Percentiles rank a stretch among this genome's conserved stretches.
phyloP scores from a whole-genome alignment of 1,140 invertebrate genomes.

The Mya arenaria region DNA sequence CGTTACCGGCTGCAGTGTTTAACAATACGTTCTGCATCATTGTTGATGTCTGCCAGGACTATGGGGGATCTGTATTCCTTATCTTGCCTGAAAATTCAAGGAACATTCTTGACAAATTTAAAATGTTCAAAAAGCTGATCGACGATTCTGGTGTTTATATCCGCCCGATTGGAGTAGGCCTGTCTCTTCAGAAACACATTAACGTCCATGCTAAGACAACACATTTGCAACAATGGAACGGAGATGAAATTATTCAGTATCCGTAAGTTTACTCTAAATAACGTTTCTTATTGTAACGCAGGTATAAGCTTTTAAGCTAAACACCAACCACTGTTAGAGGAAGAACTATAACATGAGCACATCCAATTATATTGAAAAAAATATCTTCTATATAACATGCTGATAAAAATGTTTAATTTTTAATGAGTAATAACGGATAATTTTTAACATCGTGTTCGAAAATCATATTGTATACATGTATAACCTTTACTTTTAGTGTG shows the following conservation, averaged over 20 bases:
- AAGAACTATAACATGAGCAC: too few species aligned
- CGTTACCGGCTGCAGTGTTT: background rate
- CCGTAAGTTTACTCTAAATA: slow-evolving; percentile 19
- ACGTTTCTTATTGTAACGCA: background rate
- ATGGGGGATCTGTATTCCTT: slow-evolving; percentile 14
- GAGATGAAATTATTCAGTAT: slow-evolving; percentile 27
- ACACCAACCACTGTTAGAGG: too few species aligned
- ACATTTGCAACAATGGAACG: slow-evolving; percentile 23
- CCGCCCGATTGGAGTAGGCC: slow-evolving; percentile 16
- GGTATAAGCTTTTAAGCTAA: too few species aligned
- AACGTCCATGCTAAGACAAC: background rate
- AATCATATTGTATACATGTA: too few species aligned
- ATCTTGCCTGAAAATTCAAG: slow-evolving; percentile 38
- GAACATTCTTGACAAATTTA: slow-evolving; percentile 5
- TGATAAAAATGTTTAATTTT: too few species aligned
- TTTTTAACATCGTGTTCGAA: too few species aligned
- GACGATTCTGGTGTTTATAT: background rate
- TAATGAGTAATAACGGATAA: too few species aligned
- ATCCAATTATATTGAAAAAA: too few species aligned
- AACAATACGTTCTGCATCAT: slow-evolving; percentile 19
- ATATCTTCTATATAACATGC: too few species aligned
- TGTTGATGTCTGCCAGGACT: slow-evolving; percentile 37
- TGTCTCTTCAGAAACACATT: slow-evolving; percentile 22
- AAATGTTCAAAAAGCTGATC: background rate
- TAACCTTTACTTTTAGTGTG: too few species aligned